phyloP scores from a whole-genome alignment of 2,797 vertebrate species.

The Babyrousa celebensis region DNA sequence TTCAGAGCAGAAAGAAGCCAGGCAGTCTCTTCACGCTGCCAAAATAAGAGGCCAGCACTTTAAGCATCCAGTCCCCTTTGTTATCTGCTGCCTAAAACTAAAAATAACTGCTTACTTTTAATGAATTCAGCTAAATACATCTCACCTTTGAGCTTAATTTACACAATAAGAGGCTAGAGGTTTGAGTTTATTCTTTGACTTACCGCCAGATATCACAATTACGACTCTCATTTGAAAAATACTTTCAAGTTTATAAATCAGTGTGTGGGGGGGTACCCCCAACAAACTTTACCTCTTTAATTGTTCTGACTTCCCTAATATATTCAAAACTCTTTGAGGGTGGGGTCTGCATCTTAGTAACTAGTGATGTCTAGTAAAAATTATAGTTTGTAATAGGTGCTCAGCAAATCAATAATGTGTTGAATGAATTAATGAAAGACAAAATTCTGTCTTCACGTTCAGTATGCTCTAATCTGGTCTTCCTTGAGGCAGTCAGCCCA shows the following conservation, averaged over 20 bases:
- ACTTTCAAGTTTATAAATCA: constrained; percentile 11
- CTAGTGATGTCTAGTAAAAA: neutral
- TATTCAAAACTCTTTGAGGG: neutral
- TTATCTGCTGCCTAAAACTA: neutral
- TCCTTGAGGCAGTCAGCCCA: neutral
- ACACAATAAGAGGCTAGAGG: neutral
- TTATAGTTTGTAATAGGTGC: neutral
- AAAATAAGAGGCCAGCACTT: neutral
- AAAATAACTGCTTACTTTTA: neutral
- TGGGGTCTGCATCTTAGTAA: neutral
- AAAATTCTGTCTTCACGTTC: neutral
- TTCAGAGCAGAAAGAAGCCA: neutral
- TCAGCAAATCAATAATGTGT: neutral
- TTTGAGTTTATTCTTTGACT: neutral
- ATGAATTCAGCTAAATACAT: neutral
- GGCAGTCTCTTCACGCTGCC: neutral
- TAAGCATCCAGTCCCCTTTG: neutral
- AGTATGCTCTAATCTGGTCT: neutral
- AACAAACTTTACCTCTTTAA: neutral
- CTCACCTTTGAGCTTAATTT: constrained; percentile 9
- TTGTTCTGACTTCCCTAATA: neutral
- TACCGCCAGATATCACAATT: neutral
- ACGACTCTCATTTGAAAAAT: neutral
- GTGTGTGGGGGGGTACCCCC: too few relatives aligned
- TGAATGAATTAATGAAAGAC: neutral